A percentile compares a stretch with the other conserved stretches of the same genome.
Evolutionary conservation across 2,113 vertebrate genomes (phyloP).

Genomic region (Myrmecophaga tridactyla): DNA sequence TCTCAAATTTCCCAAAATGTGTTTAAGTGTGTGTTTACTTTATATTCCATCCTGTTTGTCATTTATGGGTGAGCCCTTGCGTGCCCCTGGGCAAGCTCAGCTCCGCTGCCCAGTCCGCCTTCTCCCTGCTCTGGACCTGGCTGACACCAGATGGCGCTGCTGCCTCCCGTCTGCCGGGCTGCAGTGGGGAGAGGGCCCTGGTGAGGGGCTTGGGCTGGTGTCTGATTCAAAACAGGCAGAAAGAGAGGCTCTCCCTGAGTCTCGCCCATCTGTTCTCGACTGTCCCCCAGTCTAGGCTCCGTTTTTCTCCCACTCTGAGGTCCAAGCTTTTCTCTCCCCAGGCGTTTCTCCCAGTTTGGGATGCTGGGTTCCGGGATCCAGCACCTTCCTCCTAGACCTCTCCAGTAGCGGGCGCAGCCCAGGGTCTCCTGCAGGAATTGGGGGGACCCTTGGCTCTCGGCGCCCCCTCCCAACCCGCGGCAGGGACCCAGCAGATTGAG

Average conservation of each 20-base stretch:
- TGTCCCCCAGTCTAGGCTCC: no score
- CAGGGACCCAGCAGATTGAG: neutral
- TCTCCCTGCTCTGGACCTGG: neutral
- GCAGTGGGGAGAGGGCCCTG: rapidly evolving
- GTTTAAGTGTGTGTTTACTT: neutral
- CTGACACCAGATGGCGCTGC: neutral
- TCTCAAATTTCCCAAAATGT: neutral
- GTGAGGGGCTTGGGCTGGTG: no score
- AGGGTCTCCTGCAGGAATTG: neutral
- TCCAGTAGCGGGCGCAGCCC: neutral
- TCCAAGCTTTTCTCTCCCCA: neutral
- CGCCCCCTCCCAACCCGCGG: neutral
- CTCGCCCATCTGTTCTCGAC: rapidly evolving
- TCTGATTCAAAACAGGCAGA: neutral
- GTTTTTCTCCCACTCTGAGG: neutral
- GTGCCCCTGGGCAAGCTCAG: neutral
- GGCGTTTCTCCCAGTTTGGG: neutral
- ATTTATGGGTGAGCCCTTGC: neutral
- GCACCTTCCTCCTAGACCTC: neutral
- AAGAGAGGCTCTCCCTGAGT: neutral
- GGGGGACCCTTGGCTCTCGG: neutral
- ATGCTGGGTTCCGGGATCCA: neutral
- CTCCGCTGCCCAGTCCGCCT: no score
- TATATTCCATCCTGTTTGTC: neutral
- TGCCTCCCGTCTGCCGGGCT: neutral